A percentile compares a stretch with the other conserved stretches of the same genome.
Conservation (phyloP, 2,888 invertebrate species). For the Chrysina gloriosa region DNA sequence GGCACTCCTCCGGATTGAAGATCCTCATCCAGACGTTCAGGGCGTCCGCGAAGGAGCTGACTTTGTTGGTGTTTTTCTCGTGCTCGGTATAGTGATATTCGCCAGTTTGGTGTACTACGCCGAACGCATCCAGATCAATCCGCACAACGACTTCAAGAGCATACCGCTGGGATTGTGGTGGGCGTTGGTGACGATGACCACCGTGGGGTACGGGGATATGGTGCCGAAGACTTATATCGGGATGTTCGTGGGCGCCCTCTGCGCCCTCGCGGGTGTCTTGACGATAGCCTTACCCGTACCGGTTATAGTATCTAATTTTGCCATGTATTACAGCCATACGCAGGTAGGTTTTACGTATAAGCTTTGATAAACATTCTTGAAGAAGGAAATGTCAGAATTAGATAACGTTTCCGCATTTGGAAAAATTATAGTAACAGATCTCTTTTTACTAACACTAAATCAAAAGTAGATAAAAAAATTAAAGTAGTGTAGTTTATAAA, state of each 20-base stretch:
- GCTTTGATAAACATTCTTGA: no score
- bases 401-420: no score
- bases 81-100: constrained; percentile 97
- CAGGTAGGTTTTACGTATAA: constrained; percentile 66
- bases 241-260: constrained; percentile 98
- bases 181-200: constrained; percentile 99
- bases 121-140: constrained; percentile 90
- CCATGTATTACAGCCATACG: constrained; percentile 95
- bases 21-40: constrained; percentile 98
- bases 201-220: constrained; percentile 99
- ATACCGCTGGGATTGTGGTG: constrained; percentile 98
- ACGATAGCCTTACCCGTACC: constrained; percentile 99
- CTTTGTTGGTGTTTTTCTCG: constrained; percentile 95
- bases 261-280: constrained; percentile 97
- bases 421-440: no score
- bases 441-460: no score
- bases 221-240: constrained; percentile 98
- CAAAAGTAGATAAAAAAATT: no score
- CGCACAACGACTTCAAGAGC: constrained; percentile 97
- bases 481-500: no score
- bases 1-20: constrained; percentile 97
- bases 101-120: constrained; percentile 98
- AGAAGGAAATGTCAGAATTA: no score
- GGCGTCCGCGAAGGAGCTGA: constrained; percentile 96
- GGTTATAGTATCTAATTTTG: constrained; percentile 99